Evolutionary conservation across 1,140 invertebrate genomes (phyloP).

Genomic region (Popillia japonica): DNA sequence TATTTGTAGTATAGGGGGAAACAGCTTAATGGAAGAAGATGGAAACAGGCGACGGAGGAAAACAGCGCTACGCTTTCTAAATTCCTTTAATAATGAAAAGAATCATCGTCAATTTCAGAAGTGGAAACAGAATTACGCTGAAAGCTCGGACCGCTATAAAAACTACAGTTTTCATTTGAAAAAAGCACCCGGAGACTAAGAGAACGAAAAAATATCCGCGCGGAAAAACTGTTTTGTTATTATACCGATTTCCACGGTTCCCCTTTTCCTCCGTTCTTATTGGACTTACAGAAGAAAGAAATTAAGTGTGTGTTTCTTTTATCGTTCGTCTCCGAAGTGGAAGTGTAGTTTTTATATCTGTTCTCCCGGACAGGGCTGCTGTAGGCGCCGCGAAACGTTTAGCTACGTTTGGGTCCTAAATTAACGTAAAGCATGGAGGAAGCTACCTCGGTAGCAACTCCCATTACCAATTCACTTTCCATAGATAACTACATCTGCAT

Average conservation of each 20-base stretch:
- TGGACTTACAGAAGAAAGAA: background rate
- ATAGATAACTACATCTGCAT: too few relatives aligned
- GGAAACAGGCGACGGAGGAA: background rate
- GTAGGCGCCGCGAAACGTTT: too few relatives aligned
- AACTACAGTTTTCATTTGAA: constrained; percentile 23
- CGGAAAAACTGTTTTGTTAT: constrained; percentile 29
- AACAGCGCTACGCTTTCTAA: constrained; percentile 22
- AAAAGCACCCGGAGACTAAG: background rate
- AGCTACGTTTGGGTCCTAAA: too few relatives aligned
- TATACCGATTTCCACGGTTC: background rate
- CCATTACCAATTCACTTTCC: too few relatives aligned
- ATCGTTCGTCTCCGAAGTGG: too few relatives aligned
- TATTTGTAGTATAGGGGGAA: too few relatives aligned
- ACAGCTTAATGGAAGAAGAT: background rate
- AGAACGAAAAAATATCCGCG: background rate
- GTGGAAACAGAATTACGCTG: constrained; percentile 24
- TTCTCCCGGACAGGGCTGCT: too few relatives aligned
- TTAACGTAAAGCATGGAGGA: too few relatives aligned
- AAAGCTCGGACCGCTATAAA: constrained; percentile 16
- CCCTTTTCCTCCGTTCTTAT: background rate
- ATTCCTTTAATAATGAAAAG: constrained; percentile 32
- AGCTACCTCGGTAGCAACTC: too few relatives aligned
- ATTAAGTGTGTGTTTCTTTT: constrained; percentile 20
- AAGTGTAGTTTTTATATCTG: too few relatives aligned
- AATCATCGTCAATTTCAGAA: background rate